These are phyloP conservation scores for Toxotes lorentzi DNA, from an alignment of 2,797 vertebrate species.

Conservation along the genomic window DNA sequence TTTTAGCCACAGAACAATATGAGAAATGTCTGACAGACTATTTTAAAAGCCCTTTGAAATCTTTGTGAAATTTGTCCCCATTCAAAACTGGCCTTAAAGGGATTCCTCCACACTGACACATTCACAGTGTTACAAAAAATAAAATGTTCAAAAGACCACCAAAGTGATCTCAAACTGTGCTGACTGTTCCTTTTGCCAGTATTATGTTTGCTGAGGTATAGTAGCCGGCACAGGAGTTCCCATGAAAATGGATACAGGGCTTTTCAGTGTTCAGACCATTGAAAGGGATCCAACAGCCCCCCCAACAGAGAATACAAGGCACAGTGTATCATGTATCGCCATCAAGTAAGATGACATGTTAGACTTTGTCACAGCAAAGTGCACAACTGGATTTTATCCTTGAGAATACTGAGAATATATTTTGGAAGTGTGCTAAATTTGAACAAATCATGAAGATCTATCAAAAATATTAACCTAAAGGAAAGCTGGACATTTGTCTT, in stretches of 20 bases:
- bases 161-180: constrained; percentile 7
- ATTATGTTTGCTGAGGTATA: constrained; percentile 46
- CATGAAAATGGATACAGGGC: constrained; percentile 82
- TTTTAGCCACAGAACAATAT: not conserved
- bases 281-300: constrained; percentile 68
- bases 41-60: not conserved
- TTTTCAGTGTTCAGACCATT: constrained; percentile 75
- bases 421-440: not conserved
- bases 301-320: constrained; percentile 64
- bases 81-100: not conserved
- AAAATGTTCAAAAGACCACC: not conserved
- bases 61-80: not conserved
- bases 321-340: constrained; percentile 69
- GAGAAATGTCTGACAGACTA: not conserved
- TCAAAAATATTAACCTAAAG: not conserved
- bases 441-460: not conserved
- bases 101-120: not conserved
- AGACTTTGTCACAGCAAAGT: constrained; percentile 26
- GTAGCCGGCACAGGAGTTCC: constrained; percentile 71
- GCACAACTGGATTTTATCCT: constrained; percentile 34
- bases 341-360: constrained; percentile 42
- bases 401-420: constrained; percentile 1
- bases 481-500: not conserved
- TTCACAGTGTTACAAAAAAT: constrained; percentile 3
- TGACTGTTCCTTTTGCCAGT: constrained; percentile 33